Base-by-base conservation (phyloP, 2,797 vertebrate genomes). In the Poecilia gillii region DNA sequence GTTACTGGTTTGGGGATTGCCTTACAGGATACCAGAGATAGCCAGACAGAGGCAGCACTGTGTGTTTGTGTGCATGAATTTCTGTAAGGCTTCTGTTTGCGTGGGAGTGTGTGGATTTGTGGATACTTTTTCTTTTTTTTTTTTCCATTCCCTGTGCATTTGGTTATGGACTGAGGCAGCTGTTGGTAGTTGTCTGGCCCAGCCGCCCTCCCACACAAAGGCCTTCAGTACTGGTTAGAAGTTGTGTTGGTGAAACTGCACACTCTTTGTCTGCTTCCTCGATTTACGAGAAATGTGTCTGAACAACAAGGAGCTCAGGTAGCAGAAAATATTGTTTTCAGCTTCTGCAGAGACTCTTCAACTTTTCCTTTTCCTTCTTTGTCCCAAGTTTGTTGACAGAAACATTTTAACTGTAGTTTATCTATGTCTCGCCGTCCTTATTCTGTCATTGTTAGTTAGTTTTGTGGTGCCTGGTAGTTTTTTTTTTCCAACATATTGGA, bases 181-280 rank as follows among this genome's bases (percentile, higher is more conserved):
- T 96, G 95, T 93, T 91, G 91, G 87, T 91, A 91, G 89, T 89
- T 81, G 74, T 94, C 92, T 88, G 80, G 87, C 84, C 86, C 90
- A 85, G 91, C 81, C 90, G 75, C 83, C 87, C 87, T 92, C 93
- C 89, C 89, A 93, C 92, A 95, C 94, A 96, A 90, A 87, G 92
- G 84, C 83, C 92, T 90, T 93, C 89, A 91, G 93, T 92, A 31
- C 43, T 89, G 91, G 90, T 95, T 88, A 87, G 87, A 86, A 77
- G 83, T 74, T 89, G 59, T 87, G 86, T 87, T 84, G 75, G 76
- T 88, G 84, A 93, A 91, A 78, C 88, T 83, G 85, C 25, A 72
- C 28, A 3, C 49, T 92, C 90, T 93, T 93, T 95, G 93, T 95
- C 85, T 85, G 82, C 70, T 64, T 81, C 74, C 78, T 66, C 47